Evolutionary conservation across 2,113 vertebrate species (phyloP).

Genomic region (Notarius quadriscutis): DNA sequence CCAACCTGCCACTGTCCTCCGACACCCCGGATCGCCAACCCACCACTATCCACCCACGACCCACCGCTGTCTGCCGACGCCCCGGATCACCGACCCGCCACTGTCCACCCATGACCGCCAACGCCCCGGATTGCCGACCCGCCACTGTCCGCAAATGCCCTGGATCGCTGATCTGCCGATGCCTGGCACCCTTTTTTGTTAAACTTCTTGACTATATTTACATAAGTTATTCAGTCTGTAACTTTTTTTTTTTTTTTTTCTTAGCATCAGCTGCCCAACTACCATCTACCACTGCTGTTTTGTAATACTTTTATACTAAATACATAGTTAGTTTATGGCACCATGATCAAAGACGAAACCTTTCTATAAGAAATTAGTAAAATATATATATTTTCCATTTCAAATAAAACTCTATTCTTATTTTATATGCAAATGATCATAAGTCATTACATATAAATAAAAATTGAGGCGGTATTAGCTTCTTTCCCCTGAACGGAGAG

Average conservation of each 20-base stretch:
- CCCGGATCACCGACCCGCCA: too few species aligned
- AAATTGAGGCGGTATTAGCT: not conserved
- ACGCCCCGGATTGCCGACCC: too few species aligned
- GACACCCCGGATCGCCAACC: too few species aligned
- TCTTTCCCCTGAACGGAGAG: slow-evolving; percentile 1
- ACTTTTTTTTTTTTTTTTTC: not conserved
- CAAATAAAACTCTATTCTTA: not conserved
- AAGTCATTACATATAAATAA: too few species aligned
- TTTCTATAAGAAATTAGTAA: not conserved
- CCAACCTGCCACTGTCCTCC: too few species aligned
- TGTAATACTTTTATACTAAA: not conserved
- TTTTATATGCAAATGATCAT: not conserved
- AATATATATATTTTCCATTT: not conserved
- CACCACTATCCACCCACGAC: too few species aligned
- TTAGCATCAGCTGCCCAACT: not conserved
- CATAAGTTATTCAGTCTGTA: not conserved
- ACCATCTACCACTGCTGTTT: not conserved
- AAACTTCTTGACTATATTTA: not conserved
- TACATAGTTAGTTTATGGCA: not conserved
- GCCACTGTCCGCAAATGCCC: too few species aligned
- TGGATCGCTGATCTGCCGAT: too few species aligned
- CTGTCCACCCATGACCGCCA: too few species aligned
- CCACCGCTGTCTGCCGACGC: too few species aligned
- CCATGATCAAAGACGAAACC: not conserved
- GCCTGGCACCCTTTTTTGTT: not conserved